Evolutionary conservation across 2,888 invertebrate genomes (phyloP).

Genomic region (Cerceris rybyensis): DNA sequence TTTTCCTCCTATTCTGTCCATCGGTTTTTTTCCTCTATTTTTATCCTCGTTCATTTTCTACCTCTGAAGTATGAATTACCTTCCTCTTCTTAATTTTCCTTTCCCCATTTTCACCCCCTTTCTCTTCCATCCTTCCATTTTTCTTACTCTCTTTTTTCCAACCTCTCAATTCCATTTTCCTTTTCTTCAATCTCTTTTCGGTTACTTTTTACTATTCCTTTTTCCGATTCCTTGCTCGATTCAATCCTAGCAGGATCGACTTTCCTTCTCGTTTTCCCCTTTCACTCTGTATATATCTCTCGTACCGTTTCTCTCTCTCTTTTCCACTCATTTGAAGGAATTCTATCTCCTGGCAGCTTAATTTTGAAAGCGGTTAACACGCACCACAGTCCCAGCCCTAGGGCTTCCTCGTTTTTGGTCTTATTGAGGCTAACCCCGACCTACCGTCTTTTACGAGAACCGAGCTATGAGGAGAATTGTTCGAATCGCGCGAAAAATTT

Average conservation of each 20-base stretch:
- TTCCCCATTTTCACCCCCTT: too few relatives aligned
- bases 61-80: too few relatives aligned
- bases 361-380: slow-evolving; percentile 43
- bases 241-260: slow-evolving; percentile 20
- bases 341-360: slow-evolving; percentile 30
- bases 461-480: slow-evolving; percentile 17
- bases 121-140: too few relatives aligned
- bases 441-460: slow-evolving; percentile 18
- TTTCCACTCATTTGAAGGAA: slow-evolving; percentile 19
- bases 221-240: slow-evolving; percentile 3
- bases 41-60: too few relatives aligned
- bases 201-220: slow-evolving; percentile 19
- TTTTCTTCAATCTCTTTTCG: not conserved
- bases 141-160: not conserved
- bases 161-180: not conserved
- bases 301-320: slow-evolving; percentile 15
- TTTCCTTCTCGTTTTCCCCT: slow-evolving; percentile 20
- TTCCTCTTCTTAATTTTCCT: too few relatives aligned
- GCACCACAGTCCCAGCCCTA: slow-evolving; percentile 12
- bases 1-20: slow-evolving; percentile 5
- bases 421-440: slow-evolving; percentile 45
- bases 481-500: not conserved
- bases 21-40: not conserved
- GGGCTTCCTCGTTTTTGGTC: slow-evolving; percentile 23
- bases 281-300: not conserved